phyloP scores from a whole-genome alignment of 2,113 vertebrate genomes.

The Xenopus laevis region DNA sequence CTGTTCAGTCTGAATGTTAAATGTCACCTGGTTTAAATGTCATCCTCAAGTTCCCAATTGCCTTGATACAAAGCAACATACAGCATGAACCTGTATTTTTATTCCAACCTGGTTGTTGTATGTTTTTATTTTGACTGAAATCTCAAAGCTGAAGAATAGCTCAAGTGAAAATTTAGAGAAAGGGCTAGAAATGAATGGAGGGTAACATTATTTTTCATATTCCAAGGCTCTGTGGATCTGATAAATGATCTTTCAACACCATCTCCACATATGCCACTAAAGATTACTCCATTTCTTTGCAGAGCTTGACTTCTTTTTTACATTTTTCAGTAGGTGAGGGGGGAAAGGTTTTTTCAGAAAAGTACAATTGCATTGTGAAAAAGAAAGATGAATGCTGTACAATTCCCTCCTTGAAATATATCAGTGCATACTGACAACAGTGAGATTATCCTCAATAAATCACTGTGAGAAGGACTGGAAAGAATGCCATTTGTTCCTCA shows the following conservation, averaged over 20 bases:
- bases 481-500: background rate
- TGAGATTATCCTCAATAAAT: conserved; percentile 27
- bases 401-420: conserved; percentile 24
- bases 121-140: conserved; percentile 10
- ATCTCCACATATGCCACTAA: conserved; percentile 17
- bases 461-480: background rate
- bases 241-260: conserved; percentile 16
- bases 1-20: conserved; percentile 10
- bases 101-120: conserved; percentile 12
- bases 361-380: background rate
- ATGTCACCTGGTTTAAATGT: conserved; percentile 33
- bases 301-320: background rate
- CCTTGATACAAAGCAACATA: too few species aligned
- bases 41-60: too few species aligned
- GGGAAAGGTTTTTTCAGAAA: background rate
- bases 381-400: conserved; percentile 8
- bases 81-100: background rate
- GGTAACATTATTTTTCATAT: conserved; percentile 8
- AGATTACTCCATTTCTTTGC: conserved; percentile 13
- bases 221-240: background rate
- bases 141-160: conserved; percentile 1
- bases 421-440: conserved; percentile 11
- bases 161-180: background rate
- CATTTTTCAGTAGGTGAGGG: background rate
- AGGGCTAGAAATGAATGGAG: background rate